Conservation (phyloP, 2,888 invertebrate species). For the Galerucella pusilla region DNA sequence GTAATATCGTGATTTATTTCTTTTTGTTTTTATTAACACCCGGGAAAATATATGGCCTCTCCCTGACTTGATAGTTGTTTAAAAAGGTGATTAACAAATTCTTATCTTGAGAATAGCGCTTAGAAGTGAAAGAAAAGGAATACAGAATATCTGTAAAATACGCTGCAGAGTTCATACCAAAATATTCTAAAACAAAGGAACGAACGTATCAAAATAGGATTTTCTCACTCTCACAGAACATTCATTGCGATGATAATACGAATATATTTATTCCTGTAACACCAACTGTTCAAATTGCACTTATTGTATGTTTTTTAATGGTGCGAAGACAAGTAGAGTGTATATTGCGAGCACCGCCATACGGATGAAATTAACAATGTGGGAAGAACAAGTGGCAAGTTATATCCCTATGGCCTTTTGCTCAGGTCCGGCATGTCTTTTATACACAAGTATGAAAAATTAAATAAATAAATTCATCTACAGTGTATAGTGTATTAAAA, state of each 20-base stretch:
- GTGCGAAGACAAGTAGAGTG: slow-evolving; percentile 37
- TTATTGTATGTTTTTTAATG: slow-evolving; percentile 39
- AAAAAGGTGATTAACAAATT: too few relatives aligned
- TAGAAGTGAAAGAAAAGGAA: too few relatives aligned
- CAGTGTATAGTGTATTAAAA: too few relatives aligned
- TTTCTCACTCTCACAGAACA: not conserved
- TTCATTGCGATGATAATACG: not conserved
- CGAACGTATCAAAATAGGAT: not conserved
- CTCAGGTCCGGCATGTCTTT: slow-evolving; percentile 19
- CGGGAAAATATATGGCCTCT: too few relatives aligned
- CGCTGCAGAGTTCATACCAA: not conserved
- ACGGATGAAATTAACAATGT: slow-evolving; percentile 37
- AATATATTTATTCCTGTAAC: slow-evolving; percentile 36
- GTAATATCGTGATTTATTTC: too few relatives aligned
- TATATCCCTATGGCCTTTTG: slow-evolving; percentile 24
- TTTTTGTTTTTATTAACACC: too few relatives aligned
- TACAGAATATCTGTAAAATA: not conserved
- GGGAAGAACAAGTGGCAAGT: slow-evolving; percentile 38
- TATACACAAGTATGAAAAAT: not conserved
- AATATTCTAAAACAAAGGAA: slow-evolving; percentile 1
- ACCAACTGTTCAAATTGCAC: slow-evolving; percentile 35
- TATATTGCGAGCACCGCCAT: slow-evolving; percentile 26
- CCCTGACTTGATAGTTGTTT: too few relatives aligned
- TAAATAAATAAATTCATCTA: too few relatives aligned
- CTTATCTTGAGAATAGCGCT: too few relatives aligned